Percentiles rank a stretch among this genome's conserved stretches.
Evolutionary conservation across 2,888 invertebrate species (phyloP).

Genomic region (Odontothrips loti): DNA sequence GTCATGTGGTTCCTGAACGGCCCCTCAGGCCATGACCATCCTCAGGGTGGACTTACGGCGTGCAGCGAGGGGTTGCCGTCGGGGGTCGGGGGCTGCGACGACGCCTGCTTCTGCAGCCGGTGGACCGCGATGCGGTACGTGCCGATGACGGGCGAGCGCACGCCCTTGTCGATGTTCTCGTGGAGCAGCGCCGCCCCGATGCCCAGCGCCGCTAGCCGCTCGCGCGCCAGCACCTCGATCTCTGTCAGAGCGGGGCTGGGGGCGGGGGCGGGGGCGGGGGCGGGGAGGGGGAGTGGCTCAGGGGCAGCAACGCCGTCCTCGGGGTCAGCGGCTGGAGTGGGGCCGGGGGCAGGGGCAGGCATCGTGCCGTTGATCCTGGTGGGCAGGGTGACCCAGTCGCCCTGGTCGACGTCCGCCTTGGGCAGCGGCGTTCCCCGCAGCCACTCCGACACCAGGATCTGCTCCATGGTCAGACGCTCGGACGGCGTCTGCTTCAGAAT

Average conservation of each 20-base stretch:
- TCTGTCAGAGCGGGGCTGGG: slow-evolving; percentile 35
- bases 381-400: slow-evolving; percentile 39
- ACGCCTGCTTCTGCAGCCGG: slow-evolving; percentile 45
- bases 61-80: background rate
- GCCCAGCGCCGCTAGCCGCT: slow-evolving; percentile 53
- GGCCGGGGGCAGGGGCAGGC: slow-evolving; percentile 17
- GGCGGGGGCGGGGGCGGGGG: slow-evolving; percentile 31
- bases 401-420: slow-evolving; percentile 36
- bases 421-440: slow-evolving; percentile 47
- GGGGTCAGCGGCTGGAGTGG: slow-evolving; percentile 30
- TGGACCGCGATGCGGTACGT: slow-evolving; percentile 67
- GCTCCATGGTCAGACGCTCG: slow-evolving; percentile 50
- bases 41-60: background rate
- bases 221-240: slow-evolving; percentile 40
- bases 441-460: slow-evolving; percentile 55
- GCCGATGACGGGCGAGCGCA: slow-evolving; percentile 62
- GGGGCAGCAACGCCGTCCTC: slow-evolving; percentile 34
- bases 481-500: slow-evolving; percentile 51
- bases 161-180: slow-evolving; percentile 54
- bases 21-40: no score
- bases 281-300: background rate
- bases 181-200: slow-evolving; percentile 57
- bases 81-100: background rate
- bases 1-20: no score
- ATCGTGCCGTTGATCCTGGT: slow-evolving; percentile 45